Evolutionary conservation across 2,113 vertebrate genomes (phyloP).

Genomic region (Stegastes partitus): DNA sequence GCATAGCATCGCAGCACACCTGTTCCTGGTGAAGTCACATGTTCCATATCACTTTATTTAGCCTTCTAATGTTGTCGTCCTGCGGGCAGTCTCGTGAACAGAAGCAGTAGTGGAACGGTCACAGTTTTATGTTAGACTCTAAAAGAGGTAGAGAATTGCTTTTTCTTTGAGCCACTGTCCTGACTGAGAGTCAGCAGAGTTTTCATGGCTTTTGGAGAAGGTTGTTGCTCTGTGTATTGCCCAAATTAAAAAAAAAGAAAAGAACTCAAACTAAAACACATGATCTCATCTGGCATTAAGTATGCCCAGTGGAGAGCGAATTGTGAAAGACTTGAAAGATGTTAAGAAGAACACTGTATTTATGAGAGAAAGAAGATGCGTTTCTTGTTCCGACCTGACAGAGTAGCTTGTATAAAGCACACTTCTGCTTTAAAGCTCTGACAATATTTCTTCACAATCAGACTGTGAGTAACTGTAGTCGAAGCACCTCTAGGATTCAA

Average conservation of each 20-base stretch:
- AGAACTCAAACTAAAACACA: constrained; percentile 31
- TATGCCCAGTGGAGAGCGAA: constrained; percentile 16
- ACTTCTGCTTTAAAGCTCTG: neutral
- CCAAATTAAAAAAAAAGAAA: neutral
- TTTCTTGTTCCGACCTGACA: neutral
- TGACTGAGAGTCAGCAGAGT: constrained; percentile 1
- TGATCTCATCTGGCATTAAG: constrained; percentile 42
- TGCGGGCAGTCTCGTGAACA: neutral
- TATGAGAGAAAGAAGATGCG: neutral
- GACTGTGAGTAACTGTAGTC: neutral
- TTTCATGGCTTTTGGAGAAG: constrained; percentile 14
- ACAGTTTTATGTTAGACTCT: constrained; percentile 11
- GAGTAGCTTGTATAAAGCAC: neutral
- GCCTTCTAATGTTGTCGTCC: constrained; percentile 20
- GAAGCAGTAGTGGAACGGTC: constrained; percentile 17
- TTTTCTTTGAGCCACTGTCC: constrained; percentile 15
- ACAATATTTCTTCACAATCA: neutral
- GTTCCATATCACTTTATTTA: constrained; percentile 33
- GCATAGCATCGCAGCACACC: constrained; percentile 30
- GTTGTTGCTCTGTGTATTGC: constrained; percentile 1
- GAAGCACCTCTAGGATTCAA: neutral
- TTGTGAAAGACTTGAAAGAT: constrained; percentile 27
- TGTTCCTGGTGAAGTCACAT: constrained; percentile 30
- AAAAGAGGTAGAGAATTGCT: constrained; percentile 4
- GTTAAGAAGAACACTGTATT: constrained; percentile 1